Evolutionary conservation across 2,113 vertebrate species (phyloP), one percentile per base, ranked within the genome.

Genomic region (Ictalurus furcatus): DNA sequence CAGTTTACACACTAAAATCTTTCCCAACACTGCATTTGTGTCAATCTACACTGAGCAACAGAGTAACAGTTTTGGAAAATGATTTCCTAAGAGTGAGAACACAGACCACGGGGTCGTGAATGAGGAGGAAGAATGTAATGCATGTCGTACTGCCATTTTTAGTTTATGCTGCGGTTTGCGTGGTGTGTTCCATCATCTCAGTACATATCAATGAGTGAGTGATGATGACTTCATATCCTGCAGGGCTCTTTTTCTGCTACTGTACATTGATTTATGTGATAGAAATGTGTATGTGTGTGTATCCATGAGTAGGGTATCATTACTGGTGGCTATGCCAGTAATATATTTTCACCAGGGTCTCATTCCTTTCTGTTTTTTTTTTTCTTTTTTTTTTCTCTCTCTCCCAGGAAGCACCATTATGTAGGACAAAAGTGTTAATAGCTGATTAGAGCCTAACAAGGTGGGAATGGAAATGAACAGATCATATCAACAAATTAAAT

Each of bases 401-500:
- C 34, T 34, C 44, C 6, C 44, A 94, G 93, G 94, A 95, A 94
- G 93, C 94, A 95, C 94, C 96, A 94, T 96, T 97, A 96, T 96
- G 89, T 94, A 95, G 96, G 94, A 97, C 95, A 96, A 96, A 97
- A 94, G 96, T 96, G 96, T 97, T 98, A 97, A 96, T 96, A 95
- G 94, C 95, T 95, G 96, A 96, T 97, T 97, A 96, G 96, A 95
- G 94, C 95, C 95, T 96, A 96, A 97, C 97, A 96, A 97, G 96
- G 96, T 94, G 93, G 94, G 95, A 94, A 96, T 90, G 96, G 94
- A 95, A 97, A 97, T 96, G 94, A 97, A 95, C 96, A 95, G 94
- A 92, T 94, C 96, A 94, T 94, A 93, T 94, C 96, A 95, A 95
- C 96, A 96, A 96, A 96, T 95, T 96, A 95, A 94, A 95, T 93